These are phyloP conservation scores for Actinernus sp. DNA, from an alignment of 92 coral and sea anemone genomes.

Conservation along the genomic window DNA sequence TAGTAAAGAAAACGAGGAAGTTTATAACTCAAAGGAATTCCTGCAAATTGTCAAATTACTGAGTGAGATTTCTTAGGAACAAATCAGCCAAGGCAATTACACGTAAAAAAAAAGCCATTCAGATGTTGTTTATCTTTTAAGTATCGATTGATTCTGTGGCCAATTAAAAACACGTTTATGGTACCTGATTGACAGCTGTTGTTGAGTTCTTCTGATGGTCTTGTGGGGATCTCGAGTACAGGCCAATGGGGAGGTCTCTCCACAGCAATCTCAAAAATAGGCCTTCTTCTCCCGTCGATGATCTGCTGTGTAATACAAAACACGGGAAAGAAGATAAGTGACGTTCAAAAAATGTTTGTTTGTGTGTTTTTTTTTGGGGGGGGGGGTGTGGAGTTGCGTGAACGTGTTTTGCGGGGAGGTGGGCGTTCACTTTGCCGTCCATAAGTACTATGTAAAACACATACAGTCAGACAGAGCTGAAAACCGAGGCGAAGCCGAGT, in stretches of 20 bases:
- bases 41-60: too few species aligned
- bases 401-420: too few species aligned
- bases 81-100: too few species aligned
- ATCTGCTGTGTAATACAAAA: slow-evolving; percentile 50
- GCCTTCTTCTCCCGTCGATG: slow-evolving; percentile 77
- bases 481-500: too few species aligned
- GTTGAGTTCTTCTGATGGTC: slow-evolving; percentile 78
- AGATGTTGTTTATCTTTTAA: too few species aligned
- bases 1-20: slow-evolving; percentile 8
- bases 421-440: too few species aligned
- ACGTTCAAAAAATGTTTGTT: background rate
- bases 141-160: too few species aligned
- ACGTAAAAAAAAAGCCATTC: background rate
- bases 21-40: background rate
- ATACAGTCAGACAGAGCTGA: too few species aligned
- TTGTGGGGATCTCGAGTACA: slow-evolving; percentile 71
- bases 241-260: slow-evolving; percentile 99
- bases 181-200: slow-evolving; percentile 74
- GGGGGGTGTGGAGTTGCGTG: background rate
- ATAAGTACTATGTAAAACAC: too few species aligned
- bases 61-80: too few species aligned
- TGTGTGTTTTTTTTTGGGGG: too few species aligned
- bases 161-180: too few species aligned
- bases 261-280: slow-evolving; percentile 89
- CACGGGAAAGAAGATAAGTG: background rate